Evolutionary conservation across 2,113 vertebrate species (phyloP).

Genomic region (Ophiodon elongatus): DNA sequence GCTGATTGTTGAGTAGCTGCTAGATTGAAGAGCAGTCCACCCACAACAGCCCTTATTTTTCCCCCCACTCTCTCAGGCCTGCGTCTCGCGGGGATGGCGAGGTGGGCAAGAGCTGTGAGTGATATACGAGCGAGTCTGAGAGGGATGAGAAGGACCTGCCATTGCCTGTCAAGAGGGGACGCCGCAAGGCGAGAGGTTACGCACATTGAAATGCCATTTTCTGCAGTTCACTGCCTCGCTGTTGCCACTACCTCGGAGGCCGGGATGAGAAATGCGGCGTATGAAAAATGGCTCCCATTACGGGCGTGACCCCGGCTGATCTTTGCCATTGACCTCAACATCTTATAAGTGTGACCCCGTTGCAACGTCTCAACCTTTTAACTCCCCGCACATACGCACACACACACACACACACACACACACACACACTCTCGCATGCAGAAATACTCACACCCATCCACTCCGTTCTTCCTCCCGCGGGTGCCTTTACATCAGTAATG

Average conservation of each 20-base stretch:
- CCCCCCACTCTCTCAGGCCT: slow-evolving; percentile 40
- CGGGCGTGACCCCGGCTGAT: slow-evolving; percentile 62
- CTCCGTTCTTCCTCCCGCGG: slow-evolving; percentile 8
- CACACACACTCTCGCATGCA: neutral
- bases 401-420: neutral
- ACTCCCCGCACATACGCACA: neutral
- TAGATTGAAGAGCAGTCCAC: slow-evolving; percentile 67
- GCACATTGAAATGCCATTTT: slow-evolving; percentile 78
- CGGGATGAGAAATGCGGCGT: slow-evolving; percentile 50
- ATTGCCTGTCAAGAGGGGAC: slow-evolving; percentile 70
- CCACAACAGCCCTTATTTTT: slow-evolving; percentile 40
- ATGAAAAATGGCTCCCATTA: slow-evolving; percentile 83
- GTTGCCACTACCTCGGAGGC: slow-evolving; percentile 23
- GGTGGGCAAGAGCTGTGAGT: slow-evolving; percentile 58
- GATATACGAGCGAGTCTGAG: slow-evolving; percentile 73
- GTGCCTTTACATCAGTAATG: slow-evolving; percentile 62
- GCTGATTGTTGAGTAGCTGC: slow-evolving; percentile 72
- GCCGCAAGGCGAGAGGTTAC: slow-evolving; percentile 70
- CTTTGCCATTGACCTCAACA: slow-evolving; percentile 61
- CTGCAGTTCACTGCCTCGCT: slow-evolving; percentile 57
- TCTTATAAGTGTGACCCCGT: slow-evolving; percentile 63
- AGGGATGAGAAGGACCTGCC: slow-evolving; percentile 78
- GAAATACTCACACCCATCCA: slow-evolving; percentile 7
- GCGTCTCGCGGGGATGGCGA: slow-evolving; percentile 55
- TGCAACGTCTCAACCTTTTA: slow-evolving; percentile 51